Evolutionary conservation across 2,113 vertebrate genomes (phyloP), one percentile per base, ranked within the genome.

Genomic region (Callospermophilus lateralis): DNA sequence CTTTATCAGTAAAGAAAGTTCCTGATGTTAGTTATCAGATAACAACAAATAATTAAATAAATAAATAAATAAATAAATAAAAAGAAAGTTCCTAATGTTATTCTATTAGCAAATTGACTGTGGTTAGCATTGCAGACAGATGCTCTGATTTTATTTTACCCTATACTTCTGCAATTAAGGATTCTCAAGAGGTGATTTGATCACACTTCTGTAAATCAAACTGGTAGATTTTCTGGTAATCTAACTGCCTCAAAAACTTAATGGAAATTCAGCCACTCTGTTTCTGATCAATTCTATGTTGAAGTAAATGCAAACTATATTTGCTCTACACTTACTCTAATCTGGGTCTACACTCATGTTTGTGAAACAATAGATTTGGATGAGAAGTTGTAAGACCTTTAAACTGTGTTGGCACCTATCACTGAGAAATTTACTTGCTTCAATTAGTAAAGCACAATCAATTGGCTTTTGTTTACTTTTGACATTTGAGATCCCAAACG

Each of bases 191-290:
- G 34, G 37, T 81, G 37, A 86, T 84, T 39, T 90, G 26, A 90
- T 94, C 86, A 87, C 6, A 91, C 12, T 67, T 85, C 45, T 95
- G 5, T 89, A 80, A 85, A 81, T 67, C 53, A 94, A 81, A 16
- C 87, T 80, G 94, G 28, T 39, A 26, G 53, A 45, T 87, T 95
- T n/a, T 79, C 39, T 78, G 53, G 2, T 76, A 87, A 91, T 92
- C 24, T 83, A 78, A 68, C 30, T 78, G 45, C 17, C 65, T 92
- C 37, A 81, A 61, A 92, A 89, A 48, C 6, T 22, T 90, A 91
- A 72, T 72, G 55, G 28, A 28, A 65, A 90, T 89, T 45, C 39
- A 67, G 15, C 55, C 39, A 51, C 48, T 74, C 72, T 70, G 20
- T 8, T 42, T 73, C 63, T 70, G 55, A 86, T 92, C 53, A 74